Evolutionary conservation across 2,113 vertebrate genomes (phyloP).

Genomic region (Azemiops feae): DNA sequence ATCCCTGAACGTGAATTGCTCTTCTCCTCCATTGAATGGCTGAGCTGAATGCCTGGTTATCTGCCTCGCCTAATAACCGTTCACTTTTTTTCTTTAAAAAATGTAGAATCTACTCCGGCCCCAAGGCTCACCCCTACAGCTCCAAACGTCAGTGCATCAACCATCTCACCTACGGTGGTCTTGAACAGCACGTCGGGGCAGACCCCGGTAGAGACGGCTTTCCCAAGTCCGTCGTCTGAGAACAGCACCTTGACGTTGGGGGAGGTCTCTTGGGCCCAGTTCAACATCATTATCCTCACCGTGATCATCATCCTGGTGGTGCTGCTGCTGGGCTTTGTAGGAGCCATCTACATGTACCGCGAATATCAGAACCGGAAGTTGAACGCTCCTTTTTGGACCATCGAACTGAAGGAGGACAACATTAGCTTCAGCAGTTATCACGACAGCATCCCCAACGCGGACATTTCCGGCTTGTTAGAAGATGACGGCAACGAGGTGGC

Average conservation of each 20-base stretch:
- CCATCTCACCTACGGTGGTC: constrained; percentile 62
- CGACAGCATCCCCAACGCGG: constrained; percentile 95
- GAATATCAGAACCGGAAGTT: constrained; percentile 97
- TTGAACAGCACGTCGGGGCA: constrained; percentile 67
- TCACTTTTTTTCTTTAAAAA: constrained; percentile 45
- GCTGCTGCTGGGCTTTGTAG: constrained; percentile 92
- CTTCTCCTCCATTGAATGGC: background rate
- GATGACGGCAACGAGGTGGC: constrained; percentile 89
- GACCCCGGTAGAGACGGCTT: constrained; percentile 74
- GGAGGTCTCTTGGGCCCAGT: constrained; percentile 96
- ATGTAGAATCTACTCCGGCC: constrained; percentile 65
- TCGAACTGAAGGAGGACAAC: constrained; percentile 98
- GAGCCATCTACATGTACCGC: constrained; percentile 92
- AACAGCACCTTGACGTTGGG: constrained; percentile 85
- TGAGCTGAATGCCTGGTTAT: background rate
- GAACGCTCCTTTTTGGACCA: constrained; percentile 99
- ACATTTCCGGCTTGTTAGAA: constrained; percentile 90
- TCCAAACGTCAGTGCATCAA: constrained; percentile 62
- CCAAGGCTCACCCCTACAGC: constrained; percentile 67
- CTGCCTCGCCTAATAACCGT: background rate
- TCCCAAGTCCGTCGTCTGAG: constrained; percentile 78
- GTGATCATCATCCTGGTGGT: constrained; percentile 94
- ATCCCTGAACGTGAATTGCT: background rate
- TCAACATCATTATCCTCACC: constrained; percentile 94
- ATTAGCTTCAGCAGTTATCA: constrained; percentile 99